Percentiles rank a stretch among this genome's conserved stretches.
Conservation (phyloP, 2,888 invertebrate genomes). For the Eupithecia inturbata region DNA sequence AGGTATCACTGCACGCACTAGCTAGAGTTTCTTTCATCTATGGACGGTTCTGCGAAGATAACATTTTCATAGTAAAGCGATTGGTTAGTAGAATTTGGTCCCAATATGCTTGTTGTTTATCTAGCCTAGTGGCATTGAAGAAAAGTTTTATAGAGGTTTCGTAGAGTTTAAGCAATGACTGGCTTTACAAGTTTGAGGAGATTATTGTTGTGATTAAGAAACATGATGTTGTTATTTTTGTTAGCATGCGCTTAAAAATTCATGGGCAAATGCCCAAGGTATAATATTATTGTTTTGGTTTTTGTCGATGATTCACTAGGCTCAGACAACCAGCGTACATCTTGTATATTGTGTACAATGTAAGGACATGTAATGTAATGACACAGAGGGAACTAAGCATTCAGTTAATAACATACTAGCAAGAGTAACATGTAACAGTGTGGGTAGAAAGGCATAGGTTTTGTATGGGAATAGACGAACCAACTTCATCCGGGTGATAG, state of each 20-base stretch:
- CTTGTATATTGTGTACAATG: background rate
- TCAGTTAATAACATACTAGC: slow-evolving; percentile 11
- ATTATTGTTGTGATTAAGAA: background rate
- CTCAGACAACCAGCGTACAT: background rate
- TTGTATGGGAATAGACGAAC: background rate
- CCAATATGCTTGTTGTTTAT: background rate
- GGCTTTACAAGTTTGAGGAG: background rate
- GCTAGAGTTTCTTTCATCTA: too few relatives aligned
- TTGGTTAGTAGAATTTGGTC: too few relatives aligned
- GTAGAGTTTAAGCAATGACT: background rate
- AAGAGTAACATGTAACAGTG: background rate
- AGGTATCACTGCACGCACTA: too few relatives aligned
- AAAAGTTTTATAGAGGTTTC: background rate
- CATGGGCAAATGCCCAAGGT: too few relatives aligned
- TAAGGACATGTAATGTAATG: background rate
- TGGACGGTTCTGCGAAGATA: too few relatives aligned
- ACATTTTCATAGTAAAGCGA: too few relatives aligned
- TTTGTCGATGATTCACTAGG: background rate
- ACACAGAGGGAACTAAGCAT: background rate
- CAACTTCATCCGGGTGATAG: background rate
- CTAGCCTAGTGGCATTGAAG: background rate
- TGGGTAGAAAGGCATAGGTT: background rate
- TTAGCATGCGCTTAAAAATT: background rate
- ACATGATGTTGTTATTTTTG: background rate
- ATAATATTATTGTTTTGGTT: too few relatives aligned